Evolutionary conservation across 2,113 vertebrate species (phyloP).

Genomic region (Leuciscus idus): DNA sequence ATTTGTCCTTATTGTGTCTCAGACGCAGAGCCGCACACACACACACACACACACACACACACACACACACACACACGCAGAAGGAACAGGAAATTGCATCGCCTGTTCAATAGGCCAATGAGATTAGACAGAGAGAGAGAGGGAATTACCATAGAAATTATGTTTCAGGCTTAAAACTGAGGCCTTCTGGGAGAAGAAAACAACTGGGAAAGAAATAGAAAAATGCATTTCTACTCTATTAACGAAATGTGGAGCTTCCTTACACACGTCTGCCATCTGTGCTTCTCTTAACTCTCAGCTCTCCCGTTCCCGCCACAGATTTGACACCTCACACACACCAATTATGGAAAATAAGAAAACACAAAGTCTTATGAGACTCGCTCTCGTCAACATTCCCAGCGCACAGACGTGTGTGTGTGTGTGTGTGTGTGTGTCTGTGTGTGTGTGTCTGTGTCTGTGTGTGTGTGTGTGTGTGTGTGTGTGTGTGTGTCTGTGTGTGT

Average conservation of each 20-base stretch:
- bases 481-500: too few species aligned
- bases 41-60: neutral
- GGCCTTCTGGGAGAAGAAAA: neutral
- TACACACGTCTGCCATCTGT: neutral
- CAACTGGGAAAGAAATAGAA: neutral
- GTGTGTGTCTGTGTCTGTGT: too few species aligned
- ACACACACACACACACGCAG: neutral
- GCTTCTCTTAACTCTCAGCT: neutral
- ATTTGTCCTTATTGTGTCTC: constrained; percentile 36
- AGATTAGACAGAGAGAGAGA: constrained; percentile 58
- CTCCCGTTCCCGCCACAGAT: neutral
- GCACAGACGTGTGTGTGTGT: too few species aligned
- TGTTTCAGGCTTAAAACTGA: constrained; percentile 52
- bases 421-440: too few species aligned
- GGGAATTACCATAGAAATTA: constrained; percentile 65
- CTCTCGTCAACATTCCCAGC: too few species aligned
- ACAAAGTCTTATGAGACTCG: neutral
- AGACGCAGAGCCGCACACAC: neutral
- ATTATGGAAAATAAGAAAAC: neutral
- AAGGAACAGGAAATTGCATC: constrained; percentile 60
- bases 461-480: too few species aligned
- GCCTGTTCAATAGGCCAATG: constrained; percentile 59
- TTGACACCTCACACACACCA: neutral
- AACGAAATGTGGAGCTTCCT: constrained; percentile 49
- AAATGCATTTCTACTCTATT: constrained; percentile 1